A percentile compares a stretch with the other conserved stretches of the same genome.
These are phyloP conservation scores for Holacanthus passer DNA, from an alignment of 2,113 vertebrate genomes.

Conservation along the genomic window DNA sequence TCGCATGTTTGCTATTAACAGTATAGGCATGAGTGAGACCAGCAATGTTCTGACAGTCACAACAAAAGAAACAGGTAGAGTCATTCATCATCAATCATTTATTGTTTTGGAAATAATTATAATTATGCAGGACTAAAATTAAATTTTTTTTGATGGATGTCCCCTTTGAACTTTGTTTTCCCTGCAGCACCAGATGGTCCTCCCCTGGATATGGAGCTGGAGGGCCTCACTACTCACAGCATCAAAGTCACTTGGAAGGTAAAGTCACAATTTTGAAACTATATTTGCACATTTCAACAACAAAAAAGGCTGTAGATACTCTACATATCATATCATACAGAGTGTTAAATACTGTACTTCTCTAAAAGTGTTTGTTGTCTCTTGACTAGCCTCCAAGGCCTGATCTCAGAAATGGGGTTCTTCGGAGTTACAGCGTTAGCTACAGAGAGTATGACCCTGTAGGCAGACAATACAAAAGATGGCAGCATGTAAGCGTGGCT, in stretches of 20 bases:
- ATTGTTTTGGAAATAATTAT: not conserved
- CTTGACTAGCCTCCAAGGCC: slow-evolving; percentile 61
- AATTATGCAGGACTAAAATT: not conserved
- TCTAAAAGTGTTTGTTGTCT: not conserved
- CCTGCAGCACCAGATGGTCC: slow-evolving; percentile 72
- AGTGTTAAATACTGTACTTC: not conserved
- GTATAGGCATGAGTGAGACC: slow-evolving; percentile 62
- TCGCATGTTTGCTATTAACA: slow-evolving; percentile 70
- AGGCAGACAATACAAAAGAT: slow-evolving; percentile 20
- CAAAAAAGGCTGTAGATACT: no score
- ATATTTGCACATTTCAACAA: not conserved
- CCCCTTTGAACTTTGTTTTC: not conserved
- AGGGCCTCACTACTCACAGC: slow-evolving; percentile 54
- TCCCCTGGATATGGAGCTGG: slow-evolving; percentile 68
- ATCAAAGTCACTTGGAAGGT: slow-evolving; percentile 79
- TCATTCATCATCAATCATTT: fast-evolving
- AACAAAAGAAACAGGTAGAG: slow-evolving; percentile 76
- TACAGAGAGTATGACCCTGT: slow-evolving; percentile 66
- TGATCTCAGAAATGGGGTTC: slow-evolving; percentile 68
- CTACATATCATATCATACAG: not conserved
- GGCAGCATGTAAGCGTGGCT: slow-evolving; percentile 37
- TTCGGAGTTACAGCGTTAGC: slow-evolving; percentile 68
- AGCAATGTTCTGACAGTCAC: slow-evolving; percentile 75
- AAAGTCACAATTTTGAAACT: not conserved
- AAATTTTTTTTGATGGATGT: not conserved